These are phyloP conservation scores for Troides helena DNA, from an alignment of 2,888 invertebrate species.

Conservation along the genomic window DNA sequence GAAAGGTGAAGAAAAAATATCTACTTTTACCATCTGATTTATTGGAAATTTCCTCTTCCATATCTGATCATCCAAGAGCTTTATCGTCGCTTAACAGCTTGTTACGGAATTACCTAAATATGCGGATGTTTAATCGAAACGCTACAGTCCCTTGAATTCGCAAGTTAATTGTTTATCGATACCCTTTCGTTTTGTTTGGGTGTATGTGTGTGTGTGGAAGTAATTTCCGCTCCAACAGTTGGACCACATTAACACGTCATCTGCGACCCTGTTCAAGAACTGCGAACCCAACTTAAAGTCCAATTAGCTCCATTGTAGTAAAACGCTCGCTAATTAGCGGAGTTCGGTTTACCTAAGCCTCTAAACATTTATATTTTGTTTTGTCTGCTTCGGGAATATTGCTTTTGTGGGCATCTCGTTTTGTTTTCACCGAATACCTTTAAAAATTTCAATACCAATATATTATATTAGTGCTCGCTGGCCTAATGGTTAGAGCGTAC, in stretches of 20 bases:
- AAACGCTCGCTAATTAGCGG: slow-evolving; percentile 27
- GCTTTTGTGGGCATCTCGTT: slow-evolving; percentile 10
- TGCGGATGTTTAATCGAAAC: slow-evolving; percentile 16
- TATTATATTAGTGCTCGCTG: too few species aligned
- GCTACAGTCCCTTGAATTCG: slow-evolving; percentile 14
- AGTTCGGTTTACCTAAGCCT: slow-evolving; percentile 23
- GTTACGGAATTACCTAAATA: slow-evolving; percentile 16
- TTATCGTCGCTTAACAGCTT: slow-evolving; percentile 15
- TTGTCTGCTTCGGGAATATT: slow-evolving; percentile 12
- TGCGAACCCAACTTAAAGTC: slow-evolving; percentile 29
- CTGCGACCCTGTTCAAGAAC: slow-evolving; percentile 29
- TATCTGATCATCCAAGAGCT: not conserved
- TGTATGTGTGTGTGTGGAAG: slow-evolving; percentile 13
- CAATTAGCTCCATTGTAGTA: slow-evolving; percentile 30
- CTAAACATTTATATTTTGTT: slow-evolving; percentile 20
- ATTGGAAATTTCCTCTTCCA: too few species aligned
- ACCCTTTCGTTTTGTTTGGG: slow-evolving; percentile 25
- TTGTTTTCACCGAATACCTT: slow-evolving; percentile 3
- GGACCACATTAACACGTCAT: slow-evolving; percentile 30
- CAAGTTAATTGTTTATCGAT: slow-evolving; percentile 23
- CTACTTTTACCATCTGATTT: too few species aligned
- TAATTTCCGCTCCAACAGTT: slow-evolving; percentile 23
- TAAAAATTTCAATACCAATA: too few species aligned
- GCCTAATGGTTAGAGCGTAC: too few species aligned
- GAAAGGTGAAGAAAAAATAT: too few species aligned